Evolutionary conservation across 2,797 vertebrate species (phyloP).

Genomic region (Sebastiscus albofasciatus): DNA sequence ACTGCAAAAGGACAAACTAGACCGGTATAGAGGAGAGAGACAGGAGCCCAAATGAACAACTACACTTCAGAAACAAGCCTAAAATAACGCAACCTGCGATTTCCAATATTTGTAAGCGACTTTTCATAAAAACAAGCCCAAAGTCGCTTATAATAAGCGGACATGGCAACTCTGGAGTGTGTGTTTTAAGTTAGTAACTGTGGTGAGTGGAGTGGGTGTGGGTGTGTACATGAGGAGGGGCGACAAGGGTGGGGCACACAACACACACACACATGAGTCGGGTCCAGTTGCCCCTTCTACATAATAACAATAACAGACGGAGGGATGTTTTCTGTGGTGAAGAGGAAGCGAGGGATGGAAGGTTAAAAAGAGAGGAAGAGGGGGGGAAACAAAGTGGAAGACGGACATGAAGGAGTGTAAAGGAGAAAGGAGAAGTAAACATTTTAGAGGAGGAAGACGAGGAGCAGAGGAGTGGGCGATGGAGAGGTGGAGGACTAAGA

Average conservation of each 20-base stretch:
- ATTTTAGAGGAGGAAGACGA: constrained; percentile 1
- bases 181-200: constrained; percentile 39
- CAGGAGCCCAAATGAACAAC: too few species aligned
- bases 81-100: too few species aligned
- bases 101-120: too few species aligned
- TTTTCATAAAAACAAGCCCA: too few species aligned
- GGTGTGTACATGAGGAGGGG: constrained; percentile 44
- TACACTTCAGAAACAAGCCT: too few species aligned
- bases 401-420: constrained; percentile 48
- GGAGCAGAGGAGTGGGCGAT: not conserved
- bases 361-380: constrained; percentile 50
- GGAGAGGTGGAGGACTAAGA: constrained; percentile 39
- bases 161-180: constrained; percentile 5
- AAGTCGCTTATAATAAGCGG: too few species aligned
- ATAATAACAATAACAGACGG: constrained; percentile 73
- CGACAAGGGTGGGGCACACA: constrained; percentile 52
- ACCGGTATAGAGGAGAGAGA: too few species aligned
- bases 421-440: constrained; percentile 29
- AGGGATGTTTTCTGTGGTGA: constrained; percentile 70
- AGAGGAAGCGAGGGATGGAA: constrained; percentile 59
- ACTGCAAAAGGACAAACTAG: too few species aligned
- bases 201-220: constrained; percentile 61
- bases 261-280: constrained; percentile 37
- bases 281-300: constrained; percentile 46
- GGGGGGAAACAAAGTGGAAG: constrained; percentile 42